Base-by-base conservation (phyloP, 2,797 vertebrate genomes). In the Coreius guichenoti region DNA sequence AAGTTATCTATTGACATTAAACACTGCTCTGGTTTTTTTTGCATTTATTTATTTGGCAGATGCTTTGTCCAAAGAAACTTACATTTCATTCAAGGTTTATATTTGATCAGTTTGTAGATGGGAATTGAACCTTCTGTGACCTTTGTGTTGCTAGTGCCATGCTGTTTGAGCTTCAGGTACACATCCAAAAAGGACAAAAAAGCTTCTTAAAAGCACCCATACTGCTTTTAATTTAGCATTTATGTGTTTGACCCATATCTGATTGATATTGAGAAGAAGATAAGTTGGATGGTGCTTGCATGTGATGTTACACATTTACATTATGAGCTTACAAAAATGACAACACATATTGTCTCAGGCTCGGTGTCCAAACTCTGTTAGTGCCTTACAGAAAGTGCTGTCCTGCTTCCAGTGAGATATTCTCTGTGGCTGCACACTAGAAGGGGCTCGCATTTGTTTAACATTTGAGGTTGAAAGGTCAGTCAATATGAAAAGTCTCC, bases 391-490 rank as follows among this genome's bases (percentile, higher is more conserved):
- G 13, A 56, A 56, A 58, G 29, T 51, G 26, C 69, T 39, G 19
- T 54, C 63, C 47, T 16, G n/a, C 67, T 65, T 43, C 45, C 81
- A 81, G 29, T 67, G 81, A 54, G 39, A 77, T 82, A 33, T 51
- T 86, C 61, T 84, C 69, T 51, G 39, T 47, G 69, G 47, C 75
- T 58, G 61, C 80, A 31, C 45, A 36, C 61, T 61, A 70, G 58
- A 26, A 81, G 49, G 79, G 49, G 36, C 75, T 74, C 54, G 1
- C 5, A 31, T n/a, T 74, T 39, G 5, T 82, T 88, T 88, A 83
- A 83, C 70, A 47, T 86, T 80, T 83, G 72, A 86, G 72, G 87
- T 82, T 86, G 73, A 82, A 82, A 85, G 86, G 39, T 77, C 51
- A 78, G 68, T 31, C 61, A 31, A 65, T 29, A 63, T 63, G n/a